A percentile compares a stretch with the other conserved stretches of the same genome.
phyloP scores from a whole-genome alignment of 1,140 invertebrate genomes.

The Caenorhabditis inopinata region DNA sequence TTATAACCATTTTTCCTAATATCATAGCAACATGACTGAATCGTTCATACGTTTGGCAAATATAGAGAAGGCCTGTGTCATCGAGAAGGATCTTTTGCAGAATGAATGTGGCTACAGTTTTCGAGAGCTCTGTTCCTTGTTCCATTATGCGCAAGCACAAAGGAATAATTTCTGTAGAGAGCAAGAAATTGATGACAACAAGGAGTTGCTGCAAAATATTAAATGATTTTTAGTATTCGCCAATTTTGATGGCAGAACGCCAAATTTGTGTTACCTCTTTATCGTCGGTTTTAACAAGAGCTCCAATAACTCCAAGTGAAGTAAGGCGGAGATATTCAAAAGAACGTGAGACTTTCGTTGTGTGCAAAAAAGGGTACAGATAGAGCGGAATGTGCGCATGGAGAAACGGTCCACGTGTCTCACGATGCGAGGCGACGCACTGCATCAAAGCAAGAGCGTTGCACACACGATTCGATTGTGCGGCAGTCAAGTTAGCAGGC shows the following conservation, averaged over 20 bases:
- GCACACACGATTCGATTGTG: slow-evolving; percentile 85
- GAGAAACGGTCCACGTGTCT: slow-evolving; percentile 89
- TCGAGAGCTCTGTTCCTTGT: slow-evolving; percentile 91
- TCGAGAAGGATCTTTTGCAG: slow-evolving; percentile 96
- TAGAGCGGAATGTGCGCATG: slow-evolving; percentile 94
- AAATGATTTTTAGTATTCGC: no score
- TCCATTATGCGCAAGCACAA: slow-evolving; percentile 98
- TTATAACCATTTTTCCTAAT: slow-evolving; percentile 94
- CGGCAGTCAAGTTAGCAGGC: slow-evolving; percentile 84
- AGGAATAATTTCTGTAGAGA: slow-evolving; percentile 97
- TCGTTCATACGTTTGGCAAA: slow-evolving; percentile 78
- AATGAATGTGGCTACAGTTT: slow-evolving; percentile 98
- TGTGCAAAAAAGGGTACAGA: slow-evolving; percentile 93
- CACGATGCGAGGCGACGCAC: slow-evolving; percentile 97
- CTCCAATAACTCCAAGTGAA: slow-evolving; percentile 96
- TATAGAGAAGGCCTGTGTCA: slow-evolving; percentile 93
- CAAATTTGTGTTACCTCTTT: slow-evolving; percentile 57
- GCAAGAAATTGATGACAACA: slow-evolving; percentile 88
- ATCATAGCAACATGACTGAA: slow-evolving; percentile 98
- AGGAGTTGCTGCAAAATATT: slow-evolving; percentile 76
- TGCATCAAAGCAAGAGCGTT: slow-evolving; percentile 95
- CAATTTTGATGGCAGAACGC: no score
- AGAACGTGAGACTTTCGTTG: slow-evolving; percentile 85
- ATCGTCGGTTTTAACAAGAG: slow-evolving; percentile 82
- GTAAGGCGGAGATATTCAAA: slow-evolving; percentile 97